Conservation (phyloP, 2,888 invertebrate genomes). For the Palloptera scutellata region DNA sequence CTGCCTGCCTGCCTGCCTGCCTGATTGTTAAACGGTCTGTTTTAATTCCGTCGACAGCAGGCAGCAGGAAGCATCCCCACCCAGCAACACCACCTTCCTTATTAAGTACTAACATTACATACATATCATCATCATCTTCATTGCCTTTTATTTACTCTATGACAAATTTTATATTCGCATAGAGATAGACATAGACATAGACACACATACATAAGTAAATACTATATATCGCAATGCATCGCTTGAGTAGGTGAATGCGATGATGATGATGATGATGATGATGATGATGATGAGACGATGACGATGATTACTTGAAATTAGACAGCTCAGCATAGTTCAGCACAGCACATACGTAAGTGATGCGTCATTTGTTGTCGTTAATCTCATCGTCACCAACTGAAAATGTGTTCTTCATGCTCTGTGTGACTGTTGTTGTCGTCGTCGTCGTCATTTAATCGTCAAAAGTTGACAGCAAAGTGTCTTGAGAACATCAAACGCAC, state of each 20-base stretch:
- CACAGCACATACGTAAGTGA: neutral
- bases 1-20: neutral
- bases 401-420: neutral
- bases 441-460: neutral
- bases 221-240: neutral
- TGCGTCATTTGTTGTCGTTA: too few species aligned
- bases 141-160: too few species aligned
- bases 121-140: too few species aligned
- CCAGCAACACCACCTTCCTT: too few species aligned
- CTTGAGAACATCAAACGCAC: neutral
- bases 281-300: constrained; percentile 10
- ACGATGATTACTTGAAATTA: neutral
- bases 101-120: too few species aligned
- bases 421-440: constrained; percentile 17
- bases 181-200: too few species aligned
- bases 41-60: too few species aligned
- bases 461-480: neutral
- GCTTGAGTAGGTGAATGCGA: neutral
- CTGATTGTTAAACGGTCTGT: neutral
- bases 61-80: too few species aligned
- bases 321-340: neutral
- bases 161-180: too few species aligned
- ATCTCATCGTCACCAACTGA: too few species aligned
- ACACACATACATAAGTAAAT: too few species aligned
- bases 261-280: constrained; percentile 13